Conservation (phyloP, 2,797 vertebrate genomes). For the Sebastes iracundus region DNA sequence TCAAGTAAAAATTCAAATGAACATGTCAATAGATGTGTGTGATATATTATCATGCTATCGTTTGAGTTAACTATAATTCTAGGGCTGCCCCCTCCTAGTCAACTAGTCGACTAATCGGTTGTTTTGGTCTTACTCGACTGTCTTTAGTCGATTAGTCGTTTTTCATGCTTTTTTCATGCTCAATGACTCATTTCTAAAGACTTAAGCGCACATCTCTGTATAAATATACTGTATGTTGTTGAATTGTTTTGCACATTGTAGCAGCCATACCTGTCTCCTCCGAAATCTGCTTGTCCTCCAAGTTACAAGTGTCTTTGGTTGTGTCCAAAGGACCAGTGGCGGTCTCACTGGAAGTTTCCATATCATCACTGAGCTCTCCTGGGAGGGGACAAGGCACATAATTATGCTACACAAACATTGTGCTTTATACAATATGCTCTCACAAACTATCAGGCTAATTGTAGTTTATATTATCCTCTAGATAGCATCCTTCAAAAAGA, state of each 20-base stretch:
- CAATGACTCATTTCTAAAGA: too few relatives aligned
- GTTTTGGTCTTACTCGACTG: too few relatives aligned
- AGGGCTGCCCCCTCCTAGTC: too few relatives aligned
- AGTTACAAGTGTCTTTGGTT: constrained; percentile 87
- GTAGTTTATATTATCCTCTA: constrained; percentile 47
- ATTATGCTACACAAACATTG: constrained; percentile 39
- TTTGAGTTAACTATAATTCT: neutral
- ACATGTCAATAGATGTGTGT: neutral
- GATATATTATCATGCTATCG: neutral
- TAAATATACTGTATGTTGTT: neutral
- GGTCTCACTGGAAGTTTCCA: constrained; percentile 85
- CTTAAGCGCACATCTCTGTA: too few relatives aligned
- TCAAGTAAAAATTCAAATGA: constrained; percentile 2
- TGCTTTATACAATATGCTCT: constrained; percentile 27
- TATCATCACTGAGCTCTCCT: constrained; percentile 90
- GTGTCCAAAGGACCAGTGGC: constrained; percentile 86
- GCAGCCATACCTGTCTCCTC: constrained; percentile 83
- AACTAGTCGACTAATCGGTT: too few relatives aligned
- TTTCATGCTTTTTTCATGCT: too few relatives aligned
- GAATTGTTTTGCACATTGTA: neutral
- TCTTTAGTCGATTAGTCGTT: too few relatives aligned
- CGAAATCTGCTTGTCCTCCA: constrained; percentile 82
- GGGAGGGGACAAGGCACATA: constrained; percentile 47
- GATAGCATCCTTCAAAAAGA: constrained; percentile 55
- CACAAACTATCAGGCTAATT: constrained; percentile 46